Conservation (phyloP, 2,888 invertebrate genomes). For the Diaphora mendica region DNA sequence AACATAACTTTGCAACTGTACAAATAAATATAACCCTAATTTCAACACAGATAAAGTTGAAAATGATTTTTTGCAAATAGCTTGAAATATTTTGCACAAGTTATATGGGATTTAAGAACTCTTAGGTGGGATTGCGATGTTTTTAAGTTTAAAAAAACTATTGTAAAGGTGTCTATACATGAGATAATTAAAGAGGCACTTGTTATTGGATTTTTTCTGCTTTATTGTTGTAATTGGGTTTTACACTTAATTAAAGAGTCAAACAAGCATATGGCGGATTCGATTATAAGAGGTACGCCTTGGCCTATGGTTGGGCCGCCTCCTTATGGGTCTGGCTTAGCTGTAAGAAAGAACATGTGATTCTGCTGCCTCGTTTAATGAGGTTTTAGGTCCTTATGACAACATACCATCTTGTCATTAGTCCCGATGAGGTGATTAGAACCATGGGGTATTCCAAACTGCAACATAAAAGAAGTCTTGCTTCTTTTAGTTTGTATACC, state of each 20-base stretch:
- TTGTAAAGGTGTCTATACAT: constrained; percentile 28
- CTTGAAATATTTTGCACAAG: constrained; percentile 28
- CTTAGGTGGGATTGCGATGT: constrained; percentile 48
- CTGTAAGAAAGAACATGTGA: neutral
- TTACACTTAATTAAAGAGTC: neutral
- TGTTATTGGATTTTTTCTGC: neutral
- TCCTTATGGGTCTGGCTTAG: neutral
- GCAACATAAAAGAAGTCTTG: neutral
- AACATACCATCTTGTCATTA: neutral
- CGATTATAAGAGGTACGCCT: neutral
- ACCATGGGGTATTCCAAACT: neutral
- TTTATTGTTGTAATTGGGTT: constrained; percentile 14
- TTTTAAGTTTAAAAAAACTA: constrained; percentile 37
- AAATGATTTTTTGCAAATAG: constrained; percentile 6
- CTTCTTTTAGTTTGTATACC: too few species aligned
- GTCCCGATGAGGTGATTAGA: neutral
- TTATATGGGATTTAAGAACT: constrained; percentile 61
- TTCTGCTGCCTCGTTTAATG: neutral
- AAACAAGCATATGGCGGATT: neutral
- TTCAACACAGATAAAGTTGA: constrained; percentile 34
- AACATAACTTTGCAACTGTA: constrained; percentile 49
- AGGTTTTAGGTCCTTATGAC: neutral
- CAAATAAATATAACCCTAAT: constrained; percentile 30
- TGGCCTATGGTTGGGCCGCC: neutral
- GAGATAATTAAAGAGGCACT: constrained; percentile 32